Conservation (phyloP, 1,140 invertebrate species). For the Lordiphosa stackelbergi region DNA sequence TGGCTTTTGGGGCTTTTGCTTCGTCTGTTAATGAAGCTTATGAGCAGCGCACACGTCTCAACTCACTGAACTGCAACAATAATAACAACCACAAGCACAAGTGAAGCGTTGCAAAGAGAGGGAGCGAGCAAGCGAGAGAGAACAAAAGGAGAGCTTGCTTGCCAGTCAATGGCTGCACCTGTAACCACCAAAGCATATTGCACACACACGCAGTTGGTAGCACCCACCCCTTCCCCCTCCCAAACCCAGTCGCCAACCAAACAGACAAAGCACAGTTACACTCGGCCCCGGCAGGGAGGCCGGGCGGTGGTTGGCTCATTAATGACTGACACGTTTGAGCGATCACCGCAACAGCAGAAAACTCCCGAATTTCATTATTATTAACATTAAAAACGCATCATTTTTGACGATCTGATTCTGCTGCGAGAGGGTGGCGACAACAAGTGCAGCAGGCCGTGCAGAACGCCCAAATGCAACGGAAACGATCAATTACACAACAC, state of each 20-base stretch:
- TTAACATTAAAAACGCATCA: constrained; percentile 40
- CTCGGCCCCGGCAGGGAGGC: constrained; percentile 29
- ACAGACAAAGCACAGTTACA: constrained; percentile 48
- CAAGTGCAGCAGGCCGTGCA: constrained; percentile 47
- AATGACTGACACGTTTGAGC: constrained; percentile 65
- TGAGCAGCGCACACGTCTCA: constrained; percentile 65
- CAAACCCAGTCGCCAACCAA: neutral
- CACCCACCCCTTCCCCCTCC: neutral
- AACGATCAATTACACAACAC: constrained; percentile 63
- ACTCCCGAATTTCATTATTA: constrained; percentile 36
- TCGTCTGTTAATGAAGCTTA: constrained; percentile 66
- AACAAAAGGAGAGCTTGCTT: constrained; percentile 53
- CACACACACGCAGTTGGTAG: constrained; percentile 5
- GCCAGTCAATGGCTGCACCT: constrained; percentile 68
- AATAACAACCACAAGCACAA: constrained; percentile 58
- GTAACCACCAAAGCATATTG: constrained; percentile 50
- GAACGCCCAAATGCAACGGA: constrained; percentile 49
- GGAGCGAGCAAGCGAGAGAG: constrained; percentile 13
- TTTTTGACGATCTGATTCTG: constrained; percentile 37
- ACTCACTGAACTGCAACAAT: constrained; percentile 64
- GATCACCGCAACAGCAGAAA: constrained; percentile 41
- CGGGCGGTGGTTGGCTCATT: constrained; percentile 28
- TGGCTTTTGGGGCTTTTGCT: constrained; percentile 6
- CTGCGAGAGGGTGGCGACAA: constrained; percentile 18
- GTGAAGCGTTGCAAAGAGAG: constrained; percentile 60